phyloP scores from a whole-genome alignment of 2,888 invertebrate genomes.

The Drosophila heteroneura region DNA sequence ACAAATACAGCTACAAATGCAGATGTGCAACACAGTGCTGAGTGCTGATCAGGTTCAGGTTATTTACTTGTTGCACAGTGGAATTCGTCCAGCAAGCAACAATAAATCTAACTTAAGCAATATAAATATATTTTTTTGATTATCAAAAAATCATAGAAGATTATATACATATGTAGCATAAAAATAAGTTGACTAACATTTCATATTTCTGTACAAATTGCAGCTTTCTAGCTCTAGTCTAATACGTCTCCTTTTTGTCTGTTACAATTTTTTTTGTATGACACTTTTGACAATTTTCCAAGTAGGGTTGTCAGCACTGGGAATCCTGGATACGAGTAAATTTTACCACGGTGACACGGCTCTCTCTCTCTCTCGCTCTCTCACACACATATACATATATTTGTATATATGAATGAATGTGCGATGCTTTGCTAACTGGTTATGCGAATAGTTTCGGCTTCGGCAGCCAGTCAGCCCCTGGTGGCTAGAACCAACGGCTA shows the following conservation, averaged over 20 bases:
- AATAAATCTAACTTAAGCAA: background rate
- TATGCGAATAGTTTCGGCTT: conserved; percentile 64
- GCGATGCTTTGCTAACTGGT: conserved; percentile 72
- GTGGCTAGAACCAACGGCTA: conserved; percentile 70
- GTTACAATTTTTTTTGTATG: background rate
- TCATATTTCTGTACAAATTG: background rate
- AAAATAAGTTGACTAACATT: background rate
- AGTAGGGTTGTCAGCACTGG: background rate
- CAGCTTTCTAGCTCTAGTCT: background rate
- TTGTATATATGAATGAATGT: conserved; percentile 27
- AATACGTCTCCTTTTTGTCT: background rate
- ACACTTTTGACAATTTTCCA: background rate
- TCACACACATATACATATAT: background rate
- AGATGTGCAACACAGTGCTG: conserved; percentile 62
- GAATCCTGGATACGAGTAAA: background rate
- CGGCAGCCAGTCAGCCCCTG: conserved; percentile 49
- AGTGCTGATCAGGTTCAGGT: conserved; percentile 54
- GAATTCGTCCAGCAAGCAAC: conserved; percentile 4
- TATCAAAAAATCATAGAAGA: background rate
- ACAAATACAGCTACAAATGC: conserved; percentile 38
- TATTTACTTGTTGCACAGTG: conserved; percentile 51
- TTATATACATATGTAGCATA: background rate
- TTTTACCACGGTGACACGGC: conserved; percentile 24
- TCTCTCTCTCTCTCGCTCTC: conserved; percentile 20
- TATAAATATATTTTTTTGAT: background rate